phyloP scores from a whole-genome alignment of 2,113 vertebrate genomes.

The Sisor rabdophorus region DNA sequence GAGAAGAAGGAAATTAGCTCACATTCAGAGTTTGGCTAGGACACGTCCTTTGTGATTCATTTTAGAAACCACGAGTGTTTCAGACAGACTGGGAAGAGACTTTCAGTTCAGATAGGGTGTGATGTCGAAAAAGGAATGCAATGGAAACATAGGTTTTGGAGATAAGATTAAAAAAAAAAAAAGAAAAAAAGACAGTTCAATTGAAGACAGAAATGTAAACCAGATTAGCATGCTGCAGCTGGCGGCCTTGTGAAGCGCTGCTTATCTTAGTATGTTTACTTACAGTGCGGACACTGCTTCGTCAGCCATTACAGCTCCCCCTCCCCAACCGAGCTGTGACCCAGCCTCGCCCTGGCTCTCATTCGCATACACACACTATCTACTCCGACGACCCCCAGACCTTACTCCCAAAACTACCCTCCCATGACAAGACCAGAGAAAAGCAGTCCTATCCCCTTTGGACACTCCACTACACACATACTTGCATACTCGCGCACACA shows the following conservation, averaged over 20 bases:
- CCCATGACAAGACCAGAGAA: conserved; percentile 41
- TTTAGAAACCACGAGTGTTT: neutral
- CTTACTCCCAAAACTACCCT: conserved; percentile 51
- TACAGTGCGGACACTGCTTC: conserved; percentile 39
- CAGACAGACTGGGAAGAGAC: neutral
- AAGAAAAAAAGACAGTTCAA: conserved; percentile 37
- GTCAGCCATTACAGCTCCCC: conserved; percentile 47
- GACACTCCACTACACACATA: conserved; percentile 36
- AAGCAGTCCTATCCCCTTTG: conserved; percentile 32
- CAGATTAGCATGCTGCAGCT: conserved; percentile 50
- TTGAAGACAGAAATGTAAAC: conserved; percentile 52
- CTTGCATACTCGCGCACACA: conserved; percentile 26
- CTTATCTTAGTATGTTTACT: conserved; percentile 50
- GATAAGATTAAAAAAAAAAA: conserved; percentile 48
- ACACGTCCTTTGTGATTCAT: conserved; percentile 4
- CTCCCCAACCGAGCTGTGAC: conserved; percentile 27
- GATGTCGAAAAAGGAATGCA: conserved; percentile 44
- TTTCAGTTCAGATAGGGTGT: conserved; percentile 14
- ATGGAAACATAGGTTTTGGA: conserved; percentile 45
- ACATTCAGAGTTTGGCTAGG: conserved; percentile 4
- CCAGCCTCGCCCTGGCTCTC: conserved; percentile 27
- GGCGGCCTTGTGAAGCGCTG: conserved; percentile 51
- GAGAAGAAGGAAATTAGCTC: conserved; percentile 8
- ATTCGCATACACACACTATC: conserved; percentile 36
- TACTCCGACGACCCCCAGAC: conserved; percentile 41